Conservation (phyloP, 2,113 vertebrate species). For the Mormyrus lacerda region DNA sequence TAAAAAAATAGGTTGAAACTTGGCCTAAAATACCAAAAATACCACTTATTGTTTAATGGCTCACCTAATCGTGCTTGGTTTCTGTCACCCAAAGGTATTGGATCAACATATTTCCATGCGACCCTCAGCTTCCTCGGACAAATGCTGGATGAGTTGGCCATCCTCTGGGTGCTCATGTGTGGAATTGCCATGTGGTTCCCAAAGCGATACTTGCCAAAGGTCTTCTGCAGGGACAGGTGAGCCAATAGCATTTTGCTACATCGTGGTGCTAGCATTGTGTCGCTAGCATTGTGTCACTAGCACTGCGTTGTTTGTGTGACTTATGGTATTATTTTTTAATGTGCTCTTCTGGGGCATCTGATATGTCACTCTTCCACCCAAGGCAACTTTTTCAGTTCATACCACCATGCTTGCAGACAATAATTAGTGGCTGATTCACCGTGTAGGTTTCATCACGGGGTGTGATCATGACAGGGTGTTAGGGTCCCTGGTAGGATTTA, state of each 20-base stretch:
- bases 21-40: not conserved
- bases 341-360: not conserved
- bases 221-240: slow-evolving; percentile 89
- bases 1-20: not conserved
- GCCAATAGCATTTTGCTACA: not conserved
- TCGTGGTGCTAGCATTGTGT: not conserved
- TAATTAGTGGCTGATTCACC: not conserved
- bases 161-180: slow-evolving; percentile 97
- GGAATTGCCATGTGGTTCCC: slow-evolving; percentile 97
- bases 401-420: no score
- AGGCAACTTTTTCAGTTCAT: not conserved
- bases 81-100: slow-evolving; percentile 70
- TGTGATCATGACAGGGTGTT: not conserved
- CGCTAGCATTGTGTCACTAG: no score
- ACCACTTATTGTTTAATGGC: not conserved
- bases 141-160: slow-evolving; percentile 94
- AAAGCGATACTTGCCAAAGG: slow-evolving; percentile 84
- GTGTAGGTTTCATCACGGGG: not conserved
- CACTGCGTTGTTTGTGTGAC: not conserved
- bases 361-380: not conserved
- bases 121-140: slow-evolving; percentile 96
- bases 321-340: not conserved
- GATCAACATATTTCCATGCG: slow-evolving; percentile 94
- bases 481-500: not conserved
- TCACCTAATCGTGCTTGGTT: not conserved